Evolutionary conservation across 2,797 vertebrate species (phyloP), one percentile per base, ranked within the genome.

Genomic region (Acomys russatus): DNA sequence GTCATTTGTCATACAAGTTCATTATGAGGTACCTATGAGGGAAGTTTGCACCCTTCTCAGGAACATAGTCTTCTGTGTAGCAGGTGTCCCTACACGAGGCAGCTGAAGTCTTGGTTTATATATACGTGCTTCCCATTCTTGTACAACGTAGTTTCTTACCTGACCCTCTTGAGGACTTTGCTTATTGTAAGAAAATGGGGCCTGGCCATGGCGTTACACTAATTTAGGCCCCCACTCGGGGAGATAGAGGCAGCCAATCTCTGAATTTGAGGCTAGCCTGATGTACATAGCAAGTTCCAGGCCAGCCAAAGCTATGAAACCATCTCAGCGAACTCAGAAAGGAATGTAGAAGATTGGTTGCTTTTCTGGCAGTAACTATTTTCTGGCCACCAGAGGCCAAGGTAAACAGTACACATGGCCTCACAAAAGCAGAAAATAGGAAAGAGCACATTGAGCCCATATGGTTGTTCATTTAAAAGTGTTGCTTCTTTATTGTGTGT

Each of bases 121-220:
- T 84, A 33, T 35, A 9, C 25, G 1, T 49, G 35, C 49, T 51
- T 89, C 56, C 56, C 7, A 28, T 28, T 64, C 38, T 74, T 56
- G 18, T 74, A 44, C 56, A 85, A 33, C 20, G 83, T 49, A n/a
- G 25, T 89, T 96, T 80, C n/a, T 63, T 83, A 30, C 30, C 35
- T 35, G n/a, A 23, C 56, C 79, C 84, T 86, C 56, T 49, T 35
- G 25, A 88, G 83, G 59, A 59, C 10, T 88, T 77, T 18, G 44
- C 71, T 95, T 77, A 54, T 88, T 28, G 78, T 71, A 61, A 56
- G 83, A 73, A 91, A 92, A 9, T 73, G 44, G 44, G 17, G 30
- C 38, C 79, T 82, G 56, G 59, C n/a, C 56, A 38, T 38, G 23
- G 79, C 28, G 22, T 82, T 82, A 35, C n/a, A 63, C 7, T 1